A percentile compares a stretch with the other conserved stretches of the same genome.
Conservation (phyloP, 2,113 vertebrate genomes). For the Numenius arquata region DNA sequence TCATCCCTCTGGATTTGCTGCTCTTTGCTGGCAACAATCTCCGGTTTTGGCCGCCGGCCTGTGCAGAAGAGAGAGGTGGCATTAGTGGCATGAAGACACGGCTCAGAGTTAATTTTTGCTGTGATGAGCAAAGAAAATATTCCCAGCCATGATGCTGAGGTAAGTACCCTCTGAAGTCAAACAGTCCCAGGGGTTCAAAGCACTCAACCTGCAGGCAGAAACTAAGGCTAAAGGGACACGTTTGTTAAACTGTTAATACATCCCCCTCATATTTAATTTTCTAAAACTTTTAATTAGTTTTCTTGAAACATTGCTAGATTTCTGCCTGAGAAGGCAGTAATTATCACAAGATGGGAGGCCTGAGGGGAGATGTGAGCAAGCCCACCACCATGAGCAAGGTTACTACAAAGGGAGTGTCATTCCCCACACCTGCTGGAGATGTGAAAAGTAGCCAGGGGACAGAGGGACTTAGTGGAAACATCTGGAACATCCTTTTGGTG, state of each 20-base stretch:
- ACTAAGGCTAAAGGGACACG: not conserved
- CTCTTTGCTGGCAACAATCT: constrained; percentile 79
- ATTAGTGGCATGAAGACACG: not conserved
- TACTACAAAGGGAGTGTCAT: not conserved
- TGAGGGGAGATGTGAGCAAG: not conserved
- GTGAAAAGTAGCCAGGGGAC: not conserved
- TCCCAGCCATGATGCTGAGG: fast-evolving
- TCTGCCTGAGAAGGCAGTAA: not conserved
- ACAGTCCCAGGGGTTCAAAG: not conserved
- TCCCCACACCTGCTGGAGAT: not conserved
- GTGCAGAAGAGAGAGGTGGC: not conserved
- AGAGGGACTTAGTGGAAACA: not conserved
- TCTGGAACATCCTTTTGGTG: not conserved
- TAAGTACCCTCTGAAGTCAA: not conserved
- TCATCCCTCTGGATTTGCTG: constrained; percentile 80
- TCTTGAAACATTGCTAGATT: not conserved
- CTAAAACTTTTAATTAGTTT: not conserved
- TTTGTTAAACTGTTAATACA: not conserved
- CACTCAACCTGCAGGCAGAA: not conserved
- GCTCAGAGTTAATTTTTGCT: not conserved
- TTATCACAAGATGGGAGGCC: not conserved
- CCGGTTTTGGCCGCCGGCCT: constrained; percentile 80
- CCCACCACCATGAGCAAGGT: not conserved
- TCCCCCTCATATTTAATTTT: not conserved
- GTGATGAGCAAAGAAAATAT: not conserved